Evolutionary conservation across 2,797 vertebrate genomes (phyloP), one percentile per base, ranked within the genome.

Genomic region (Morus bassanus): DNA sequence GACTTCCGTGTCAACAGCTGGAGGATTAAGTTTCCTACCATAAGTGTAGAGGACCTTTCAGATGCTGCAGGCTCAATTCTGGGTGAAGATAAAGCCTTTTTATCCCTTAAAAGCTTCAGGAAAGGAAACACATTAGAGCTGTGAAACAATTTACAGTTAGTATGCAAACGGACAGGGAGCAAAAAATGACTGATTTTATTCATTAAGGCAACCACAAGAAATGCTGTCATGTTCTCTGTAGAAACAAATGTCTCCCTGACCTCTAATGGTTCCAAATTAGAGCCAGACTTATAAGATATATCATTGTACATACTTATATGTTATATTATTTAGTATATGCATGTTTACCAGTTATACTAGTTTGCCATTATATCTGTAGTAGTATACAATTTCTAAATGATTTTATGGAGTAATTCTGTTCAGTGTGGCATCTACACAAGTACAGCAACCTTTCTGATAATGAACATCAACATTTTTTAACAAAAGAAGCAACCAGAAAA

Each of bases 121-220:
- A 80, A 24, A 88, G 5, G 18, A 74, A 95, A 63, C 13, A 17
- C 24, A 28, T 64, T 43, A 84, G 7, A 87, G 6, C 18, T 9
- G 16, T 85, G 94, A 81, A 91, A 93, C 11, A 84, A 82, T 91
- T 86, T 80, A 67, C 33, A 30, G 56, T 68, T 63, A 68, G 59
- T 18, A 59, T 64, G 53, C n/a, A 56, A 28, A 31, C 82, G 50
- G 37, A 83, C 33, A 54, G 12, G 33, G 41, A 88, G 27, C 14
- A 85, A 94, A 94, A 88, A 81, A 63, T 60, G 18, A 53, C n/a
- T 68, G 35, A 64, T 87, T 91, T 95, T 87, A 56, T 88, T 91
- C 70, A 84, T 85, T 91, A 91, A 59, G 70, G 35, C 39, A 95
- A 37, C 31, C 27, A 53, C 8, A 59, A 18, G 6, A 91, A 81